Evolutionary conservation across 1,140 invertebrate species (phyloP).

Genomic region (Drosophila varians): DNA sequence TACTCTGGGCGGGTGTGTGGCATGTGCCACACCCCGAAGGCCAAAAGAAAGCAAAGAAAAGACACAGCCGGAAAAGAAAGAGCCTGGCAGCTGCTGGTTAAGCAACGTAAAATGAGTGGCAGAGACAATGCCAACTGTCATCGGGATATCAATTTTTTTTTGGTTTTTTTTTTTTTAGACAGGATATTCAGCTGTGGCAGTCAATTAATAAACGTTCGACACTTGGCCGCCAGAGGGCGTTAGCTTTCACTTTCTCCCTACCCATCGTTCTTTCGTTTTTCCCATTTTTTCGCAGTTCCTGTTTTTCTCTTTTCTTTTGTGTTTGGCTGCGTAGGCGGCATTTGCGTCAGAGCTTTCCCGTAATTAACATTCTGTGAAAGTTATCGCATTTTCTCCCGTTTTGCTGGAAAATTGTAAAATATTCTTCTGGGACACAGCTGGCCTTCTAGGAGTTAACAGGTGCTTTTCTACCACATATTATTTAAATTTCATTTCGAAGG

Average conservation of each 20-base stretch:
- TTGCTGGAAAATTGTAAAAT: slow-evolving; percentile 19
- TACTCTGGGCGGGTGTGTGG: background rate
- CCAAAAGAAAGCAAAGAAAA: background rate
- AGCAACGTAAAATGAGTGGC: slow-evolving; percentile 31
- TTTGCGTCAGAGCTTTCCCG: slow-evolving; percentile 50
- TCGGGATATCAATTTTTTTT: slow-evolving; percentile 31
- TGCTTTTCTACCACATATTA: slow-evolving; percentile 1
- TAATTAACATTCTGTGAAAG: slow-evolving; percentile 54
- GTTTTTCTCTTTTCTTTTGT: background rate
- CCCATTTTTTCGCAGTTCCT: background rate
- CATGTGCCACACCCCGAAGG: background rate
- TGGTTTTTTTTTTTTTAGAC: slow-evolving; percentile 13
- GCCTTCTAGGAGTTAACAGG: slow-evolving; percentile 24
- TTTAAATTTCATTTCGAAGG: slow-evolving; percentile 8
- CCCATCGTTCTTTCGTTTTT: background rate
- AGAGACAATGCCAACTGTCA: slow-evolving; percentile 41
- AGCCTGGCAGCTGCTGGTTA: slow-evolving; percentile 11
- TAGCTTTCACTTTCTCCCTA: slow-evolving; percentile 38
- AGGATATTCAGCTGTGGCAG: slow-evolving; percentile 59
- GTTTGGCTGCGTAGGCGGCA: slow-evolving; percentile 34
- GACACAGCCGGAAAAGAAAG: background rate
- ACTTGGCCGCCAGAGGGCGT: slow-evolving; percentile 51
- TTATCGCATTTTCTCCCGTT: slow-evolving; percentile 11
- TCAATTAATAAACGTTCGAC: slow-evolving; percentile 68
- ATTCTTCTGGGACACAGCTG: background rate